These are phyloP conservation scores for Phasia obesa DNA, from an alignment of 2,888 invertebrate genomes.

Conservation along the genomic window DNA sequence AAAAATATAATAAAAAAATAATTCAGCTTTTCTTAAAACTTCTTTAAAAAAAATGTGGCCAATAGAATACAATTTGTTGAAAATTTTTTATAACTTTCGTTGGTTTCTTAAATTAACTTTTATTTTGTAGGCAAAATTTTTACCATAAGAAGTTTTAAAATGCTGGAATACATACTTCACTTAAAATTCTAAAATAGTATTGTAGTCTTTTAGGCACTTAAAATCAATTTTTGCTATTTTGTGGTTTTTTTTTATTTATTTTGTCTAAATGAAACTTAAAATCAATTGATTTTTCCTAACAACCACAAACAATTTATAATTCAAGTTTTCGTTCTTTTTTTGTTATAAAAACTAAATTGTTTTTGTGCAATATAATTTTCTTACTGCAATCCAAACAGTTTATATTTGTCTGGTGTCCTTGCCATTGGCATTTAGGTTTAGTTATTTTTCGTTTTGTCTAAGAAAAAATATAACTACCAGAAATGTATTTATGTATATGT, in stretches of 20 bases:
- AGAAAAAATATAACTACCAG: slow-evolving; percentile 3
- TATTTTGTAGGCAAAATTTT: too few relatives aligned
- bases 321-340: slow-evolving; percentile 7
- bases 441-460: slow-evolving; percentile 8
- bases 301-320: slow-evolving; percentile 62
- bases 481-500: too few relatives aligned
- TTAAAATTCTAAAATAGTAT: background rate
- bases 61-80: too few relatives aligned
- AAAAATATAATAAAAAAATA: too few relatives aligned
- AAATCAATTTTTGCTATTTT: slow-evolving; percentile 52
- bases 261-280: slow-evolving; percentile 18
- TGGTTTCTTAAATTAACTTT: too few relatives aligned
- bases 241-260: slow-evolving; percentile 34
- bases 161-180: background rate
- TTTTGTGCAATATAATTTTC: slow-evolving; percentile 40
- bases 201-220: background rate
- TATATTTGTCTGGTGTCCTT: slow-evolving; percentile 63
- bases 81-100: too few relatives aligned
- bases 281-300: slow-evolving; percentile 58
- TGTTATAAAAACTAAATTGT: slow-evolving; percentile 38
- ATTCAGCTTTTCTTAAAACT: too few relatives aligned
- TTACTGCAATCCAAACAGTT: slow-evolving; percentile 42
- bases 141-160: too few relatives aligned
- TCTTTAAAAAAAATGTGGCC: too few relatives aligned
- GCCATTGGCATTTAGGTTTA: slow-evolving; percentile 64